phyloP scores from a whole-genome alignment of 2,888 invertebrate species.

The Bursaphelenchus okinawaensis region DNA sequence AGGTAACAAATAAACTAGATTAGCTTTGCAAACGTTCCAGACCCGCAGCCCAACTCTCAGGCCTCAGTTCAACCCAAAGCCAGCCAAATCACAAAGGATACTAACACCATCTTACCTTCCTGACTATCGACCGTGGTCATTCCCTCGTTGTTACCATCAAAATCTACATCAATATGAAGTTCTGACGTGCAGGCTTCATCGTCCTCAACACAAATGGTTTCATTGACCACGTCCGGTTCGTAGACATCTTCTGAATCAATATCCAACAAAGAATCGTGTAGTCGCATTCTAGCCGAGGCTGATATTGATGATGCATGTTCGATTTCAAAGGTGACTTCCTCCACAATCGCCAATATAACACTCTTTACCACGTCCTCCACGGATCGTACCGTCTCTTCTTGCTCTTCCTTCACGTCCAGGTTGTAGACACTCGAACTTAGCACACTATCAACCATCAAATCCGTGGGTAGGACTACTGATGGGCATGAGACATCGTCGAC shows the following conservation, averaged over 20 bases:
- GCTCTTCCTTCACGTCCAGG: neutral
- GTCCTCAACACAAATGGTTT: neutral
- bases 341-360: neutral
- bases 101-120: neutral
- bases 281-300: neutral
- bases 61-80: neutral
- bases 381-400: neutral
- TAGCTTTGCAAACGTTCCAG: too few relatives aligned
- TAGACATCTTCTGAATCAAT: neutral
- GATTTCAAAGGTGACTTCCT: neutral
- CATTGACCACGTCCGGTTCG: neutral
- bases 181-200: neutral
- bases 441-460: too few relatives aligned
- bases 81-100: neutral
- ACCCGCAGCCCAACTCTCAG: too few relatives aligned
- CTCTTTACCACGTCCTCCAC: neutral
- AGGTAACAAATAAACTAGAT: too few relatives aligned
- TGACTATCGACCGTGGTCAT: neutral
- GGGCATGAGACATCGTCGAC: neutral
- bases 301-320: neutral
- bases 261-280: neutral
- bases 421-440: too few relatives aligned
- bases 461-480: too few relatives aligned
- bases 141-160: neutral
- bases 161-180: neutral